These are phyloP conservation scores for Megalops atlanticus DNA, from an alignment of 2,113 vertebrate genomes.

Conservation along the genomic window DNA sequence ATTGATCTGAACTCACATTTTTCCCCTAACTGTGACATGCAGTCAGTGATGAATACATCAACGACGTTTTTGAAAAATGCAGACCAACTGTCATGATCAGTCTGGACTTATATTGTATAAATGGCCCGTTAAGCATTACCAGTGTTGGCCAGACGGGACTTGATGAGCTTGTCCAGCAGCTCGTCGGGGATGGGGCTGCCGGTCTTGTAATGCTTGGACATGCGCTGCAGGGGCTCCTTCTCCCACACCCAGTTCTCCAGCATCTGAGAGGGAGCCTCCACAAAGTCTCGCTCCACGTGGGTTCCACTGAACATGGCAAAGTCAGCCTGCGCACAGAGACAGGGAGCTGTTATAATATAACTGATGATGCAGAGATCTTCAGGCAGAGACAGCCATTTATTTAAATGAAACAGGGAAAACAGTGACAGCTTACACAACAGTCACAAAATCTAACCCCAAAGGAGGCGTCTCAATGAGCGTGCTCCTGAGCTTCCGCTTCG, in stretches of 20 bases:
- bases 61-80: no score
- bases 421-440: background rate
- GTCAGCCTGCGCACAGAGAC: constrained; percentile 74
- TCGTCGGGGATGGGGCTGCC: constrained; percentile 76
- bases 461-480: background rate
- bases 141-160: constrained; percentile 92
- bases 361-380: background rate
- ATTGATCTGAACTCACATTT: no score
- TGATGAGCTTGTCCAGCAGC: constrained; percentile 88
- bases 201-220: constrained; percentile 89
- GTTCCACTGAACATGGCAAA: constrained; percentile 98
- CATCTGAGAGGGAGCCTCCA: constrained; percentile 97
- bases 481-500: background rate
- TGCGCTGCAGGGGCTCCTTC: constrained; percentile 84
- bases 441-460: background rate
- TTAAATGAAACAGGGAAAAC: no score
- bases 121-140: constrained; percentile 73
- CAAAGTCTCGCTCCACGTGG: constrained; percentile 92
- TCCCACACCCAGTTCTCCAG: constrained; percentile 99
- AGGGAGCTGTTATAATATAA: no score
- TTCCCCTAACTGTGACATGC: no score
- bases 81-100: no score
- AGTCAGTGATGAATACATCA: no score
- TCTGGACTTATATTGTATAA: no score
- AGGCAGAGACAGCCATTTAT: background rate